These are phyloP conservation scores for Lasioglossum zephyrum DNA, from an alignment of 2,888 invertebrate species.

Conservation along the genomic window DNA sequence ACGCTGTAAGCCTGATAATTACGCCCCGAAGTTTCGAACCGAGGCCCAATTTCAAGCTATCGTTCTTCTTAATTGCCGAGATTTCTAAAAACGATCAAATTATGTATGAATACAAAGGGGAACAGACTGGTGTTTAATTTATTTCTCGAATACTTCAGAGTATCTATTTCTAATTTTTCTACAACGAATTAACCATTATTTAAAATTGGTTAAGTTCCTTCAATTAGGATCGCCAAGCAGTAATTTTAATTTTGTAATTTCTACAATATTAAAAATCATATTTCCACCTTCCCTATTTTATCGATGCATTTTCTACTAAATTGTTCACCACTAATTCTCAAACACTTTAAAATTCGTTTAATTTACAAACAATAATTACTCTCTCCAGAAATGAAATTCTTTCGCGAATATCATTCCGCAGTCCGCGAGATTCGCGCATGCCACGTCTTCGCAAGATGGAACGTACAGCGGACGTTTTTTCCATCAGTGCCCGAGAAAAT, in stretches of 20 bases:
- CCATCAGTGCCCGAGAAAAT: not conserved
- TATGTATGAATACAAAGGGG: not conserved
- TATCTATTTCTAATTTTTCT: too few relatives aligned
- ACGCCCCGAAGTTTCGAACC: not conserved
- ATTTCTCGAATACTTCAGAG: too few relatives aligned
- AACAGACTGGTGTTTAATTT: not conserved
- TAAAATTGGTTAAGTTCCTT: too few relatives aligned
- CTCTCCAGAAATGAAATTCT: too few relatives aligned
- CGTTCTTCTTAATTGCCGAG: not conserved
- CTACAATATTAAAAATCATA: too few relatives aligned
- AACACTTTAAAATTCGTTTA: not conserved
- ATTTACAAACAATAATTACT: not conserved
- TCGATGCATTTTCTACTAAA: too few relatives aligned
- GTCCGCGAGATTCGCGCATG: not conserved
- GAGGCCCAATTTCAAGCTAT: not conserved
- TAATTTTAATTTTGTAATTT: too few relatives aligned
- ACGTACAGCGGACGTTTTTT: not conserved
- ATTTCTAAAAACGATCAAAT: not conserved
- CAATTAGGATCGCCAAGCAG: too few relatives aligned
- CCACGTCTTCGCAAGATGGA: not conserved
- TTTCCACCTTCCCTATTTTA: too few relatives aligned
- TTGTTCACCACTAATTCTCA: not conserved
- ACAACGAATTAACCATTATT: too few relatives aligned
- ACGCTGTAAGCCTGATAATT: not conserved
- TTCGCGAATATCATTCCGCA: too few relatives aligned